Conservation (phyloP, 1,140 invertebrate genomes). For the Zaprionus davidi region DNA sequence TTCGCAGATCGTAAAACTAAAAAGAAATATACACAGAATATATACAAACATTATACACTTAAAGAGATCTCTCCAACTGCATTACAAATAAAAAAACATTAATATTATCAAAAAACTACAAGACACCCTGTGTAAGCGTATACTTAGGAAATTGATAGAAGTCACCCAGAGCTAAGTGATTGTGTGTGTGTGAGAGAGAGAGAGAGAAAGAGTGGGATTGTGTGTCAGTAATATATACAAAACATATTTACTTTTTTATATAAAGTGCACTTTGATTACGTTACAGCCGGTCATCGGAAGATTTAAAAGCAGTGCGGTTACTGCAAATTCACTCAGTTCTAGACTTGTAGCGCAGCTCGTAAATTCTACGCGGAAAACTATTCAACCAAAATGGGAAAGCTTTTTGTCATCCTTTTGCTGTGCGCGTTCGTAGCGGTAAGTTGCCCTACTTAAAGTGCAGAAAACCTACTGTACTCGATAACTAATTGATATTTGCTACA, state of each 20-base stretch:
- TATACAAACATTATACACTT: no score
- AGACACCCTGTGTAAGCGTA: not conserved
- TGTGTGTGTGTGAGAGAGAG: not conserved
- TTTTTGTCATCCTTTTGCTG: constrained; percentile 24
- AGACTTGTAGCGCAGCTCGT: not conserved
- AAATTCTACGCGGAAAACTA: not conserved
- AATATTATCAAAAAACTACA: no score
- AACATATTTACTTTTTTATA: not conserved
- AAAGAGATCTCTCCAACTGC: no score
- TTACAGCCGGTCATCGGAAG: not conserved
- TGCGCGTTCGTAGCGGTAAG: constrained; percentile 28
- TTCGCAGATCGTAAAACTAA: not conserved
- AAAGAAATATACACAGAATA: no score
- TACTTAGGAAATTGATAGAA: not conserved
- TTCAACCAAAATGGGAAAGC: constrained; percentile 18
- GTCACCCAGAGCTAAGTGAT: not conserved
- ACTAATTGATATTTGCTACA: not conserved
- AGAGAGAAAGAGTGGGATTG: not conserved
- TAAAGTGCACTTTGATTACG: not conserved
- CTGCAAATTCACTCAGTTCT: constrained; percentile 10
- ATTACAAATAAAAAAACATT: no score
- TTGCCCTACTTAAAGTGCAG: not conserved
- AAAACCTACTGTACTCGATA: not conserved
- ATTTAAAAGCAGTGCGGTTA: constrained; percentile 8
- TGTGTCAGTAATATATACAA: not conserved